A percentile compares a stretch with the other conserved stretches of the same genome.
phyloP scores from a whole-genome alignment of 2,888 invertebrate species.

The Noctua comes region DNA sequence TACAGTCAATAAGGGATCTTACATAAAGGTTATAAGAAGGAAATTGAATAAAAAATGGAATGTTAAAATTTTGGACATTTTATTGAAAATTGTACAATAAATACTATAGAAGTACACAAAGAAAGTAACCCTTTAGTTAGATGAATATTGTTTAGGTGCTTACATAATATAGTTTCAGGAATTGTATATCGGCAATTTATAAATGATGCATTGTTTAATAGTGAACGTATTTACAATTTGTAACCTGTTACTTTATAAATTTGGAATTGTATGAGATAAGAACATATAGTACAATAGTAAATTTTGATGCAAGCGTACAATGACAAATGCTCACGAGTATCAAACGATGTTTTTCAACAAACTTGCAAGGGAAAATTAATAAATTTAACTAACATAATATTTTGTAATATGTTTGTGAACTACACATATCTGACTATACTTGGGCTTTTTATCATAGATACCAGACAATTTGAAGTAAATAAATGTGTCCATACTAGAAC shows the following conservation, averaged over 20 bases:
- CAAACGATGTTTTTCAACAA: neutral
- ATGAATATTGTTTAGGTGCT: slow-evolving; percentile 17
- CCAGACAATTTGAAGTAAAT: neutral
- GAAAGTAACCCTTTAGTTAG: neutral
- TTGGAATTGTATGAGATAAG: slow-evolving; percentile 7
- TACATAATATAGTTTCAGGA: slow-evolving; percentile 15
- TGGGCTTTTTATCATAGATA: neutral
- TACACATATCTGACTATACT: neutral
- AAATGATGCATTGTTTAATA: slow-evolving; percentile 16
- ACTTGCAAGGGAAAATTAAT: neutral
- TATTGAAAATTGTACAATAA: slow-evolving; percentile 73
- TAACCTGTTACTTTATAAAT: neutral
- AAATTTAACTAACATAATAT: neutral
- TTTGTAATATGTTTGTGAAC: neutral
- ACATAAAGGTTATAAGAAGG: slow-evolving; percentile 52
- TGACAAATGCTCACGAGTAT: neutral
- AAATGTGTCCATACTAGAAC: no score
- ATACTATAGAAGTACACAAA: slow-evolving; percentile 55
- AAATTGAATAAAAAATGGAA: slow-evolving; percentile 68
- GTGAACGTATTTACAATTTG: slow-evolving; percentile 15
- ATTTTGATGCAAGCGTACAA: neutral
- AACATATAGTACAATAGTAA: neutral
- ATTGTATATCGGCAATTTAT: slow-evolving; percentile 1
- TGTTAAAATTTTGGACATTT: slow-evolving; percentile 72
- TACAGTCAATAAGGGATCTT: slow-evolving; percentile 19